Base-by-base conservation (phyloP, 2,113 vertebrate species). In the Hippopotamus amphibius region DNA sequence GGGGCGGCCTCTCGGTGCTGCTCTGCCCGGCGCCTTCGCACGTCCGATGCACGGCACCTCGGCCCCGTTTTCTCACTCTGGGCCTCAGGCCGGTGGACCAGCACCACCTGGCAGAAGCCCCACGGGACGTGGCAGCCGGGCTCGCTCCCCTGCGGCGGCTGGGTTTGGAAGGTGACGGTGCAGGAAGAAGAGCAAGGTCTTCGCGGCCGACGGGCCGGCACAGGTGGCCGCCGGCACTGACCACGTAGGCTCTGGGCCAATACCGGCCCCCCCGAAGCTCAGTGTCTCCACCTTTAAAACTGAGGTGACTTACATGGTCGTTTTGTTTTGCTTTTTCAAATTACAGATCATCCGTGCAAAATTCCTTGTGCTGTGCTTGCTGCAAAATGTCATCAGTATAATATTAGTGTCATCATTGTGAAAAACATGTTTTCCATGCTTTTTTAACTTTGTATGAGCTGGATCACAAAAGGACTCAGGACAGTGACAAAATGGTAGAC, bases 151-250 rank as follows among this genome's bases (percentile, higher is more conserved):
- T 33, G 26, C 21, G n/a, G n/a, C 21, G n/a, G n/a, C 21, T 10
- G 43, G n/a, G 59, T 11, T 16, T 8, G 43, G 48, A 59, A 66
- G 30, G 19, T 10, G 1, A 13, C 9, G 3, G 12, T 14, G 0
- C 0, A 1, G 9, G 28, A 28, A 21, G 37, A 81, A 22, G 14
- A 28, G 24, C n/a, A 10, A 37, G 24, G 6, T 61, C 22, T 24
- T 61, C 9, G 24, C 24, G 9, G 59, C 59, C 59, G 24, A 61
- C 59, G 24, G 10, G 59, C 59, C 22, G 10, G 59, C 9, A 8
- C 59, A 61, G 59, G 59, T 9, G 22, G 59, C 59, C 10, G 9
- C 0, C 3, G 6, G 11, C 16, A 17, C 19, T 72, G 61, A n/a
- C 55, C 57, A 12, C 28, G 41, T 17, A 37, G 28, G 48, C 15